Base-by-base conservation (phyloP, 2,888 invertebrate species). In the Rotaria magnacalcarata region DNA sequence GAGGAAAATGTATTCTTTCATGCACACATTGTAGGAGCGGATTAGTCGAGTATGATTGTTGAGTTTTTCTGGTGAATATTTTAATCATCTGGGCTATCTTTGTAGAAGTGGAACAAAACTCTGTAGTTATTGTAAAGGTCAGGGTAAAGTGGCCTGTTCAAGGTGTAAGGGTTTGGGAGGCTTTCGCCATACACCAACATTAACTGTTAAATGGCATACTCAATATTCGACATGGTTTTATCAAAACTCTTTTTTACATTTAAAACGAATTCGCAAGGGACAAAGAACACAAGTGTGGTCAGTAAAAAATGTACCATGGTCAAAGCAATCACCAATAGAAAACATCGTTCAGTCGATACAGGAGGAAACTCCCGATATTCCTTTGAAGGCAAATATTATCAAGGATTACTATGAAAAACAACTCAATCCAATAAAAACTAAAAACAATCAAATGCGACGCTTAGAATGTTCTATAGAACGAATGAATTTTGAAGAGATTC, bases 151-250 rank as follows among this genome's bases (percentile, higher is more conserved):
- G 1, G 24, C 4, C 11, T 80, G 75, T n/a, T 4, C 43, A 19
- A 47, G 16, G 1, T 80, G 75, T 4, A 43, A n/a, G 1, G 47
- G 75, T 14, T 8, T 8, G 0, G 47, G 75, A 47, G 75, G 75
- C 0, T 41, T 80, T n/a, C 6, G 47, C 0, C 75, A 80, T 80
- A 11, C 41, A 10, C 43, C 75, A 47, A 80, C 75, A 47, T 80
- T 80, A 10, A 47, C 24, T 47, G 75, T 80, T 43, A 80, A 80
- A 80, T 80, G 75, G 75, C 41, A 41, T 47, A 80, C 75, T 47
- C 7, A n/a, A 47, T 14, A 10, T 11, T 11, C 75, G 3, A 24
- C 21, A 80, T 41, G 75, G 21, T 80, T 47, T 80, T 80, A 80
- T 80, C 75, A 80, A 80, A 80, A 80, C 21, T 80, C 75, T 0